These are phyloP conservation scores for Zosterops japonicus DNA, from an alignment of 2,113 vertebrate genomes.

Conservation along the genomic window DNA sequence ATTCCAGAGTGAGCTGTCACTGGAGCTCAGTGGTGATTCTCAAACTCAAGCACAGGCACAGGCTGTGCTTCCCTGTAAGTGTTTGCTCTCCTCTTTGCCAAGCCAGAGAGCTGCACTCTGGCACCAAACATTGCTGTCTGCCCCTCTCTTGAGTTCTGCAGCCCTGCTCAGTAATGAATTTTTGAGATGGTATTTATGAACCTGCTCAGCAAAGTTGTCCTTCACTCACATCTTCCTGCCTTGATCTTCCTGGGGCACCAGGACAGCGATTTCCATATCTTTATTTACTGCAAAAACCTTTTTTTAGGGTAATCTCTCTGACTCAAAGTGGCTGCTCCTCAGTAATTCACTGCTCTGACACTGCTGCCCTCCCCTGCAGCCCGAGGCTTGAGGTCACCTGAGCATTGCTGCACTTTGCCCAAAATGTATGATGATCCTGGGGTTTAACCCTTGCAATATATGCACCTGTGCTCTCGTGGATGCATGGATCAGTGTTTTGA, in stretches of 20 bases:
- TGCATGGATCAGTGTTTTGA: background rate
- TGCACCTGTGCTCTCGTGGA: background rate
- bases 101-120: background rate
- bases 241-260: background rate
- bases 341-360: background rate
- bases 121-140: background rate
- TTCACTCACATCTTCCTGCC: background rate
- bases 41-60: background rate
- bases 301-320: background rate
- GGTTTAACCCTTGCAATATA: background rate
- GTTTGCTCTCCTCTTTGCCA: background rate
- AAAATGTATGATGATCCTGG: background rate
- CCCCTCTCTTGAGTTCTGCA: background rate
- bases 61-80: too few species aligned
- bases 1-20: accelerated
- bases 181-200: background rate
- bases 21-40: background rate
- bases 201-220: background rate
- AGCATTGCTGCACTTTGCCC: background rate
- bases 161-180: background rate
- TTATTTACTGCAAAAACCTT: background rate
- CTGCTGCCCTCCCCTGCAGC: background rate
- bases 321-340: background rate
- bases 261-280: background rate
- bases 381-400: background rate